A percentile compares a stretch with the other conserved stretches of the same genome.
Conservation (phyloP, 2,797 vertebrate genomes). For the Tolypeutes matacus region DNA sequence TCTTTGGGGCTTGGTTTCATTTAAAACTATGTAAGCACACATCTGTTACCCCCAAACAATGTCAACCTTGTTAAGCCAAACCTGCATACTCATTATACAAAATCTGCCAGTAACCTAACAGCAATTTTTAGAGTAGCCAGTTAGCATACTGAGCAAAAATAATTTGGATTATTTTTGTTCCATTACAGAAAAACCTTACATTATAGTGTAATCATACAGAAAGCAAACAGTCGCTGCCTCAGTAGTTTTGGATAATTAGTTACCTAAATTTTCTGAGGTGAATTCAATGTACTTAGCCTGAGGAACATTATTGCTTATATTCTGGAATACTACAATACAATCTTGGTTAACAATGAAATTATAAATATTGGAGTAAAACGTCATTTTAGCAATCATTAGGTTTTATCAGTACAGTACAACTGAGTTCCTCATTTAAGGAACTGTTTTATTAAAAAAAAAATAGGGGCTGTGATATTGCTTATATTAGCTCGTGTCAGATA, state of each 20-base stretch:
- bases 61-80: slow-evolving; percentile 90
- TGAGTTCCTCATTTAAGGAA: slow-evolving; percentile 88
- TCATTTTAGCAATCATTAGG: slow-evolving; percentile 88
- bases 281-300: slow-evolving; percentile 86
- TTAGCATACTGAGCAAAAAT: slow-evolving; percentile 85
- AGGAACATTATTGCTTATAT: slow-evolving; percentile 84
- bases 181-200: slow-evolving; percentile 86
- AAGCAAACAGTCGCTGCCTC: slow-evolving; percentile 87
- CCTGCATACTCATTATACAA: slow-evolving; percentile 88
- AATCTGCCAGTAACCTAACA: slow-evolving; percentile 85
- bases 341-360: slow-evolving; percentile 88
- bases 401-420: slow-evolving; percentile 89
- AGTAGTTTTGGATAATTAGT: slow-evolving; percentile 89
- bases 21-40: slow-evolving; percentile 89
- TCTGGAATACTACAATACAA: slow-evolving; percentile 86
- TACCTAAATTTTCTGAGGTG: slow-evolving; percentile 88
- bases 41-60: slow-evolving; percentile 91
- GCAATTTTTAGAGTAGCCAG: slow-evolving; percentile 84
- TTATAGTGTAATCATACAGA: slow-evolving; percentile 85
- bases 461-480: slow-evolving; percentile 86
- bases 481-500: slow-evolving; percentile 88
- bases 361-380: slow-evolving; percentile 87
- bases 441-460: slow-evolving; percentile 89
- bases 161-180: slow-evolving; percentile 89
- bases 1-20: slow-evolving; percentile 91